Evolutionary conservation across 1,140 invertebrate species (phyloP).

Genomic region (Whitmania pigra): DNA sequence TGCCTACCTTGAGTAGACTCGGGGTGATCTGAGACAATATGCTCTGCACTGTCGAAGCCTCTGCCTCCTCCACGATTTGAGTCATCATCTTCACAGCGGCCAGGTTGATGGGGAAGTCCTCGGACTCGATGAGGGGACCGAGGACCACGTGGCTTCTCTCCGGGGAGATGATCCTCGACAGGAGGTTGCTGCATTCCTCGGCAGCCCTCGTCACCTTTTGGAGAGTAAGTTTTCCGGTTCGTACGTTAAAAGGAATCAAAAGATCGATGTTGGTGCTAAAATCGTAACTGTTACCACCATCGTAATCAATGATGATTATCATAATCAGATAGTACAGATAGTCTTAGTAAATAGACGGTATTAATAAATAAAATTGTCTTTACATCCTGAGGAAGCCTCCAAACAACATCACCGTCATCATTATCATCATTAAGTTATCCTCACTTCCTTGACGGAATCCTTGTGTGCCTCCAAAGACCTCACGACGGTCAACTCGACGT

Average conservation of each 20-base stretch:
- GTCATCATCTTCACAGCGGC: slow-evolving; percentile 84
- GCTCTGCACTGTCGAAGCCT: not conserved
- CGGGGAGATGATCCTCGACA: slow-evolving; percentile 58
- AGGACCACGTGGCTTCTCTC: slow-evolving; percentile 55
- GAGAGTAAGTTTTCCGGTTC: no score
- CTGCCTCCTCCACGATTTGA: slow-evolving; percentile 48
- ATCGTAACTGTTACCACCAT: no score
- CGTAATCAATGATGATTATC: no score
- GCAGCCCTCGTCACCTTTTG: slow-evolving; percentile 47
- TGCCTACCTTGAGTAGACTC: slow-evolving; percentile 56
- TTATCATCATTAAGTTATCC: slow-evolving; percentile 23
- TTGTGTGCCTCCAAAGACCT: slow-evolving; percentile 73
- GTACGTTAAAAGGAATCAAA: no score
- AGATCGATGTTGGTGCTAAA: no score
- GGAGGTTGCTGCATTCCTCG: slow-evolving; percentile 56
- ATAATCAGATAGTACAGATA: no score
- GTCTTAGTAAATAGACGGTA: no score
- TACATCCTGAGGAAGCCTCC: not conserved
- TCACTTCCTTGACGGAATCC: slow-evolving; percentile 60
- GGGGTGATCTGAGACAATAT: slow-evolving; percentile 66
- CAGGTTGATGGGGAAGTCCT: slow-evolving; percentile 68
- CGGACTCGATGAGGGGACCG: slow-evolving; percentile 69
- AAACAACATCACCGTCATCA: not conserved
- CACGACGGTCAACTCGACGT: slow-evolving; percentile 72
- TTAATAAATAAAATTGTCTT: no score